Percentiles rank a stretch among this genome's conserved stretches.
phyloP scores from a whole-genome alignment of 2,113 vertebrate genomes.

The Capreolus pygargus region DNA sequence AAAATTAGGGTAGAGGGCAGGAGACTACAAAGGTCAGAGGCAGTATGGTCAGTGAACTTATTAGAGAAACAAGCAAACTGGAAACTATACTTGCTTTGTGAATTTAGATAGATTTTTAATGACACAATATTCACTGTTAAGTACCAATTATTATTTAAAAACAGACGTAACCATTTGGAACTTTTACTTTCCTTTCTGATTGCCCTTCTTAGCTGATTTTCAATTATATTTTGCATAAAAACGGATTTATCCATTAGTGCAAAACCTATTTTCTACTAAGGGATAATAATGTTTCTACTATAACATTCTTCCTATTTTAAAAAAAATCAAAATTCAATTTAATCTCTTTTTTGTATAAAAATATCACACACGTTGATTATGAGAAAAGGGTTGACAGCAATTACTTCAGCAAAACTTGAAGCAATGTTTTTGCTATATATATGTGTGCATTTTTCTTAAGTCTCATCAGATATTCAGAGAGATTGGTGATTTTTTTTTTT shows the following conservation, averaged over 20 bases:
- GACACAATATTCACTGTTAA: background rate
- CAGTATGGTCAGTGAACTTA: background rate
- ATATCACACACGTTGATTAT: background rate
- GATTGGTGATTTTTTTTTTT: background rate
- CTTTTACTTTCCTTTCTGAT: background rate
- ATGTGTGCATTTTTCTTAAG: background rate
- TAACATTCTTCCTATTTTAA: background rate
- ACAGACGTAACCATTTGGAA: background rate
- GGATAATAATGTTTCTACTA: constrained; percentile 11
- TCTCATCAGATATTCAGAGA: background rate
- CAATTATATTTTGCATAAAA: constrained; percentile 21
- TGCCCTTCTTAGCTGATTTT: background rate
- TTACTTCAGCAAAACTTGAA: background rate
- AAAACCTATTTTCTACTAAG: background rate
- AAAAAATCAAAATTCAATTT: background rate
- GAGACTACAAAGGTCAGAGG: background rate
- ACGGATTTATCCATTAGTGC: background rate
- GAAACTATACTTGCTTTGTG: background rate
- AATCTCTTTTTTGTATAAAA: background rate
- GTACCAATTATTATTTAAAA: background rate
- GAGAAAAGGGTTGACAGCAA: background rate
- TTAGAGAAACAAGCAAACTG: background rate
- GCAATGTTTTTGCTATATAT: background rate
- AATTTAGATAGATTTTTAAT: background rate
- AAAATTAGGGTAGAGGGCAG: background rate